phyloP scores from a whole-genome alignment of 2,888 invertebrate species.

The Poecilobothrus nobilitatus region DNA sequence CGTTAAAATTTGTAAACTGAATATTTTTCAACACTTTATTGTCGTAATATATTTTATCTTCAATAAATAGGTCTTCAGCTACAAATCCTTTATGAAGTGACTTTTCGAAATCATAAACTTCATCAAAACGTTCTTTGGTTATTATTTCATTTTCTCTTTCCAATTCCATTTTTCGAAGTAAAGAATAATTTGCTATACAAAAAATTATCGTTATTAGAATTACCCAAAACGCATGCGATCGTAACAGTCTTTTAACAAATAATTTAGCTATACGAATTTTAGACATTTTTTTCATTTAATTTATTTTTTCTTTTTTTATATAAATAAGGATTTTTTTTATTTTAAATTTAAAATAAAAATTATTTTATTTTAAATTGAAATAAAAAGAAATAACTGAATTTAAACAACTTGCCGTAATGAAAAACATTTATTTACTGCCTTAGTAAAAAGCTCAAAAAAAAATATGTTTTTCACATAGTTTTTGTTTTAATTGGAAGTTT shows the following conservation, averaged over 20 bases:
- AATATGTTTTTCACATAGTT: not conserved
- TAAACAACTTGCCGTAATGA: not conserved
- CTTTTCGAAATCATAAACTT: too few species aligned
- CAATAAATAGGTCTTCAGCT: too few species aligned
- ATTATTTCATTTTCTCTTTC: not conserved
- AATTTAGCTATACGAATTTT: not conserved
- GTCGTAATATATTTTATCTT: too few species aligned
- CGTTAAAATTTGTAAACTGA: too few species aligned
- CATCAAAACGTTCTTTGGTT: too few species aligned
- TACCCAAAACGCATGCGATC: not conserved
- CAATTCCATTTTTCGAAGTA: not conserved
- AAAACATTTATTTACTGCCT: not conserved
- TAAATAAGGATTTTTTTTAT: not conserved
- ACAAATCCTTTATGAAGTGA: too few species aligned
- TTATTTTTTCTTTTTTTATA: not conserved
- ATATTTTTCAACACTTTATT: too few species aligned
- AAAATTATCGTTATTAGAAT: not conserved
- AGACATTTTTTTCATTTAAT: not conserved
- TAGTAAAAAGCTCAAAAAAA: not conserved
- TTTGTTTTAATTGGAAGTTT: not conserved
- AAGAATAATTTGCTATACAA: not conserved
- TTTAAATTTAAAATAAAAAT: too few species aligned
- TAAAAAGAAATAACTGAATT: too few species aligned
- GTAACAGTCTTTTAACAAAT: not conserved
- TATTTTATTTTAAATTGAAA: too few species aligned